Base-by-base conservation (phyloP, 2,797 vertebrate species). In the Onychomys arenicola region DNA sequence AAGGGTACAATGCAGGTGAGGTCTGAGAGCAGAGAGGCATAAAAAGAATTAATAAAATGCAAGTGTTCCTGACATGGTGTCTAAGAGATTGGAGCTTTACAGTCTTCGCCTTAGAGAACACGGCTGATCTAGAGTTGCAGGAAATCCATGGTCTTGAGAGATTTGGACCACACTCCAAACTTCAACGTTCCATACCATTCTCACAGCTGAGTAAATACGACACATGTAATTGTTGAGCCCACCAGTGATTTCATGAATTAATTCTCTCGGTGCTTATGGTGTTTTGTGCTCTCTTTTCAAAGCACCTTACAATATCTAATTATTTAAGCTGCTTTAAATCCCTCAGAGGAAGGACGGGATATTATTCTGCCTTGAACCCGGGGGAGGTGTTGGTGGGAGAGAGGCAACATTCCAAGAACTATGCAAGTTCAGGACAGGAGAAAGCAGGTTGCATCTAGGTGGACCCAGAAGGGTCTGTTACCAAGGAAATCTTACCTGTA, bases 201-300 rank as follows among this genome's bases (percentile, higher is more conserved):
- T 95, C 83, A 96, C 97, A 98, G 98, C 98, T 98, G 98, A 98
- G 97, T 90, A 98, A 98, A 98, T 97, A 98, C 17, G 83, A 96
- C 97, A 96, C 94, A 91, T 95, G 91, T 94, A 96, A 97, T 97
- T 96, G 96, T 93, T 82, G 91, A 97, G 84, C 83, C 92, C 95
- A 97, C 97, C 96, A 95, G 95, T 94, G 98, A 93, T 97, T 97
- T 97, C 92, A 93, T 94, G 95, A 97, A 98, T 98, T 97, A 97
- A 97, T 97, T 97, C 91, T 81, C 43, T 97, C 91, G 43, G 93
- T 85, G 96, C 95, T 98, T 97, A 96, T 87, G 86, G 76, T 73
- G 49, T 95, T 97, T 96, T 91, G 76, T 19, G 8, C 32, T 95
- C 88, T 91, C 92, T 96, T 97, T 97, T 96, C 95, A 97, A 97